Base-by-base conservation (phyloP, 2,888 invertebrate species). In the Aproaerema taeniolella region DNA sequence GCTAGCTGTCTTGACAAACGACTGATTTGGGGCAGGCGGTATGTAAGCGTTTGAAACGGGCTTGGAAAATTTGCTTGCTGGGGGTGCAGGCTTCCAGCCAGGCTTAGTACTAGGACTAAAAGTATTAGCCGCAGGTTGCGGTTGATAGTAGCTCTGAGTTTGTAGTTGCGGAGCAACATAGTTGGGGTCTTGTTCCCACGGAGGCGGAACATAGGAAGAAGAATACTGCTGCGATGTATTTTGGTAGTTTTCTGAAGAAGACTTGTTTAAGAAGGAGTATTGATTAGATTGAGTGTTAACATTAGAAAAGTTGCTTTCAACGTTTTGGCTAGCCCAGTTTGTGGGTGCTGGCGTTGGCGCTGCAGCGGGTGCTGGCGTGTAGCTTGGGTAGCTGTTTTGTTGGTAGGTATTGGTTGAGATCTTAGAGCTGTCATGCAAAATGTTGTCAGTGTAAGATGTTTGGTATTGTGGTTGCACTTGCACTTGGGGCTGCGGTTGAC, bases 1-100 rank as follows among this genome's bases (percentile, higher is more conserved):
- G 26, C 56, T 64, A 1, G 67, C 76, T 3, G 76, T 55, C 38
- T 67, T 79, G 1, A 86, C 86, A 43, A 86, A 86, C 1, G 86
- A 86, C 44, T 85, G 83, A 45, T 86, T 86, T 1, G 86, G 86
- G 38, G 85, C 82, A 25, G 86, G 86, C 15, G 86, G 86, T 52
- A 82, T 74, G 41, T 82, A 86, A 7, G 86, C 56, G 25, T 71
- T 78, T 8, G 82, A 75, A 38, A 66, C 53, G n/a, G 71, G 62
- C 50, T 83, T 86, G 1, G 70, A 49, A 45, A 67, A 81, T 50
- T 82, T 85, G 24, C 52, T 52, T 8, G 61, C 42, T 3, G 70
- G 58, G 16, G 67, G 61, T 26, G 69, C 46, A 2, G 73, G 68
- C 30, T 66, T 68, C 83, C 83, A 85, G 12, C 65, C 57, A 13